Conservation (phyloP, 2,797 vertebrate genomes). For the Delichon dasypus region DNA sequence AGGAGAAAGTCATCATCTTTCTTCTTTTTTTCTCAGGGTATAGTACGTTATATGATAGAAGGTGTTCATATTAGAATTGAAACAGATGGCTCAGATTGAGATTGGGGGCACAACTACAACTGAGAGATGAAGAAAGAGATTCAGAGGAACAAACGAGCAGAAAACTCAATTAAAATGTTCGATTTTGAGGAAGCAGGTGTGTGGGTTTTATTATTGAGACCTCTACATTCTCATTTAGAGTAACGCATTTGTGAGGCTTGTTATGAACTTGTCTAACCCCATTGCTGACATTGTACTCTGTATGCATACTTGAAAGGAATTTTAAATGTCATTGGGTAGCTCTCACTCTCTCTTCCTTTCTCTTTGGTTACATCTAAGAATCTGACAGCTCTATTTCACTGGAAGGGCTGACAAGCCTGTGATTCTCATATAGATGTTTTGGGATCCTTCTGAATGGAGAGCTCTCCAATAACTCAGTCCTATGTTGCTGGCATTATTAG, state of each 20-base stretch:
- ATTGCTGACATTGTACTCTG: conserved; percentile 42
- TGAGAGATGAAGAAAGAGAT: conserved; percentile 22
- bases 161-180: conserved; percentile 61
- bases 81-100: conserved; percentile 65
- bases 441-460: background rate
- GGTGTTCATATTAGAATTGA: conserved; percentile 55
- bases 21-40: background rate
- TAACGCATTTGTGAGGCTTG: conserved; percentile 26
- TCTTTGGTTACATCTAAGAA: conserved; percentile 10
- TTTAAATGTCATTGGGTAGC: conserved; percentile 53
- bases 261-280: conserved; percentile 56
- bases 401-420: background rate
- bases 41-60: background rate
- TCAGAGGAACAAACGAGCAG: conserved; percentile 15
- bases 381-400: conserved; percentile 22
- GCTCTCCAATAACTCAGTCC: background rate
- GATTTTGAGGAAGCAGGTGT: conserved; percentile 44
- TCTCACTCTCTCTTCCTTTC: conserved; percentile 6
- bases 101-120: conserved; percentile 11
- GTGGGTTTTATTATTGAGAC: conserved; percentile 35
- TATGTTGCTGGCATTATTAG: background rate
- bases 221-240: conserved; percentile 51
- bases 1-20: conserved; percentile 34
- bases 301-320: conserved; percentile 34
- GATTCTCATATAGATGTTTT: background rate